These are phyloP conservation scores for Sinocyclocheilus maitianheensis DNA, from an alignment of 2,113 vertebrate genomes.

Conservation along the genomic window DNA sequence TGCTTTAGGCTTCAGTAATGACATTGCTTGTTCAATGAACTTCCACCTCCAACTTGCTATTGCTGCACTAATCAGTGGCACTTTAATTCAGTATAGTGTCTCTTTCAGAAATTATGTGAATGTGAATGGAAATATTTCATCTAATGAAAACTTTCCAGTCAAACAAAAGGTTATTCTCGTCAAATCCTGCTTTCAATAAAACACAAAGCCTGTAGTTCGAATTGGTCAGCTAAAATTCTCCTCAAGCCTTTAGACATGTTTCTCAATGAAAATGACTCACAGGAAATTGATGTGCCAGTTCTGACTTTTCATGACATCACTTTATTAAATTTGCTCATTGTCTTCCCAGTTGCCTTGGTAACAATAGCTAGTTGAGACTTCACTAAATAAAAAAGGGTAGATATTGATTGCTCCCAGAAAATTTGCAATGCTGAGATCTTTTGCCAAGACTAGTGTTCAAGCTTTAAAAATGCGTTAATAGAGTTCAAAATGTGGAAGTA, in stretches of 20 bases:
- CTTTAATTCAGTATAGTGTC: neutral
- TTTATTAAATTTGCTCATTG: slow-evolving; percentile 19
- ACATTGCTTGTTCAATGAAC: slow-evolving; percentile 29
- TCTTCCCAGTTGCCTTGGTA: slow-evolving; percentile 33
- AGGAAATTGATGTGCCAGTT: slow-evolving; percentile 32
- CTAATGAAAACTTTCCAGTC: neutral
- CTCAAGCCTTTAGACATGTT: neutral
- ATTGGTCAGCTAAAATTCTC: slow-evolving; percentile 11
- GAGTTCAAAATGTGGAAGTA: neutral
- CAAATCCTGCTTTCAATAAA: neutral
- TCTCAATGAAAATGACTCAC: slow-evolving; percentile 16
- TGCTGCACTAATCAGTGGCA: neutral
- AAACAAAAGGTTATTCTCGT: neutral
- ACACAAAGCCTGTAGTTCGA: neutral
- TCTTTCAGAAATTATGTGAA: neutral
- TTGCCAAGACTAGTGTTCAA: neutral
- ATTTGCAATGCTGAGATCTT: neutral
- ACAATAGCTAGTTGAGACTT: slow-evolving; percentile 22
- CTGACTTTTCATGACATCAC: slow-evolving; percentile 4
- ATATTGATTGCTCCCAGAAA: slow-evolving; percentile 3
- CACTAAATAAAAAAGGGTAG: neutral
- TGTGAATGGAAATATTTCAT: slow-evolving; percentile 11
- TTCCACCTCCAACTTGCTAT: slow-evolving; percentile 14
- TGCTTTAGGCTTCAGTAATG: slow-evolving; percentile 11
- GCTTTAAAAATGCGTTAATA: neutral